Base-by-base conservation (phyloP, 1,140 invertebrate species). In the Archegozetes longisetosus region DNA sequence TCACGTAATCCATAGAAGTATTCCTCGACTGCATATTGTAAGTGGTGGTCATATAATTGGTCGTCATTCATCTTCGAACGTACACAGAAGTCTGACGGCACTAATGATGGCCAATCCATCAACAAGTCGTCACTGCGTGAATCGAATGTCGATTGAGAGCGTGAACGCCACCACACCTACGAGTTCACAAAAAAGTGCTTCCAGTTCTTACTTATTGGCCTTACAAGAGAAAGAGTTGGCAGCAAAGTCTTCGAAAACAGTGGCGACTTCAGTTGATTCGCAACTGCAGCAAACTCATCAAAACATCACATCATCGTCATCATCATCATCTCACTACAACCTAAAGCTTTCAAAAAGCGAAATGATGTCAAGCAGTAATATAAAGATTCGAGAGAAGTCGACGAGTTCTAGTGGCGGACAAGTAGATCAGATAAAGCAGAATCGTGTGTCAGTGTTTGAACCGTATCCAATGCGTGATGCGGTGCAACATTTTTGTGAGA, bases 401-500 rank as follows among this genome's bases (percentile, higher is more conserved):
- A 6, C 49, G 23, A 9, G 17, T 51, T 4, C 4, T 22, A 17
- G 32, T 40, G 32, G 32, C 20, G 49, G 49, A 12, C 17, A 51
- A 9, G 6, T 53, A 27, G 6, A 23, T 3, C 52, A 20, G 52
- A 53, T 3, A 12, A 3, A 53, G 26, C 13, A 9, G 6, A 53
- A 12, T 27, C 52, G 20, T 6, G 4, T 28, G 22, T 52, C 50
- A n/a, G 48, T 58, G 1, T 50, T 49, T 24, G 57, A 88, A 70
- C 85, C 85, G 12, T 88, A 84, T 70, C 84, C 82, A 53, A 87
- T 87, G 84, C 70, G 84, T 26, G 89, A 92, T 71, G 88, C 88
- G 1, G 84, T 92, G 20, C 86, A 91, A 69, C 86, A 91, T 72
- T 93, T 93, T 73, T 92, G 88, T 75, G 87, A 92, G 70, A 92